A percentile compares a stretch with the other conserved stretches of the same genome.
Conservation (phyloP, 2,888 invertebrate species). For the Coleophora deauratella region DNA sequence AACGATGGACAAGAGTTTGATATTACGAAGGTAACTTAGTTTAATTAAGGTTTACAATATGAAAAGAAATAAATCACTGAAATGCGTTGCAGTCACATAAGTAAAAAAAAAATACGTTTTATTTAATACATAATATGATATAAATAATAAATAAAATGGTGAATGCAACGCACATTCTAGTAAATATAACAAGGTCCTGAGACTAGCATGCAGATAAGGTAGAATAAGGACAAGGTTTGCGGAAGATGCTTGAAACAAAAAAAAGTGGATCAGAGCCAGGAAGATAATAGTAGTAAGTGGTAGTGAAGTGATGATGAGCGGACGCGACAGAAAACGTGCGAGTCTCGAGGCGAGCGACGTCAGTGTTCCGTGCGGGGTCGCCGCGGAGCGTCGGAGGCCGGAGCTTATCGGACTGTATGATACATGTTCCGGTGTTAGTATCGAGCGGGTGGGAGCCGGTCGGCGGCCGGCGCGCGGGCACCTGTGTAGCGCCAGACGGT, state of each 20-base stretch:
- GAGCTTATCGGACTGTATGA: conserved; percentile 27
- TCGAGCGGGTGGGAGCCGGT: conserved; percentile 31
- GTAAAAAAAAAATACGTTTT: too few relatives aligned
- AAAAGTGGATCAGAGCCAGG: conserved; percentile 55
- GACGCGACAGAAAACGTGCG: conserved; percentile 59
- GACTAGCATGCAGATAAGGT: conserved; percentile 57
- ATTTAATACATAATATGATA: too few relatives aligned
- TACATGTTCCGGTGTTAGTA: conserved; percentile 11
- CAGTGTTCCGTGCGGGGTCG: conserved; percentile 72
- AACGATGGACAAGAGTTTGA: too few relatives aligned
- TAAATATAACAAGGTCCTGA: too few relatives aligned
- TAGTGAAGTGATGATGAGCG: conserved; percentile 68
- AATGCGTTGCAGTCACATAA: conserved; percentile 21
- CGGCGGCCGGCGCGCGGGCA: conserved; percentile 42
- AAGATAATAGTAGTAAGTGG: conserved; percentile 63
- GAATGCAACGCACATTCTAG: too few relatives aligned
- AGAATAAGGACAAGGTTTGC: conserved; percentile 49
- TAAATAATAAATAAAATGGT: too few relatives aligned
- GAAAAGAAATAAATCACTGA: conserved; percentile 18
- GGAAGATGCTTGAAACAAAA: conserved; percentile 63
- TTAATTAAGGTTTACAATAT: too few relatives aligned
- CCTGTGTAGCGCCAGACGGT: conserved; percentile 74
- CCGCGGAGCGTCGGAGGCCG: conserved; percentile 35
- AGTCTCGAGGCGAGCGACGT: conserved; percentile 34
- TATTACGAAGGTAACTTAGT: too few relatives aligned